Percentiles rank a stretch among this genome's conserved stretches.
Evolutionary conservation across 1,140 invertebrate species (phyloP).

Genomic region (Cepaea nemoralis): DNA sequence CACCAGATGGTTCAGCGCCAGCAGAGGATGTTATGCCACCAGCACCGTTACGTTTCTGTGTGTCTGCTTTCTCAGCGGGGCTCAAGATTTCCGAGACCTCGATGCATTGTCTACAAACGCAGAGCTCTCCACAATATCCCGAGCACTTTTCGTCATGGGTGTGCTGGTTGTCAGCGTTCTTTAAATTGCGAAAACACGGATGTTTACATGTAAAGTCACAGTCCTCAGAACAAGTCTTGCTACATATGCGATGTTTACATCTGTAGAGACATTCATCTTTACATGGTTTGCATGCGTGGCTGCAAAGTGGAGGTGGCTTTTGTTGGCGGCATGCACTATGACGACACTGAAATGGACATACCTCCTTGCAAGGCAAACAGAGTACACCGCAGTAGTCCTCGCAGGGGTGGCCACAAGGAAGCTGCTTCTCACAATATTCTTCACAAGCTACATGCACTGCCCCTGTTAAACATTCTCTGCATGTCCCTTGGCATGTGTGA

Average conservation of each 20-base stretch:
- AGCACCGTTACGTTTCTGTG: too few relatives aligned
- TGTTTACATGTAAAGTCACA: constrained; percentile 78
- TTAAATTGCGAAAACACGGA: constrained; percentile 72
- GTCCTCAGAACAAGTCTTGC: constrained; percentile 74
- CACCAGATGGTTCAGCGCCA: too few relatives aligned
- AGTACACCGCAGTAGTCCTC: constrained; percentile 49
- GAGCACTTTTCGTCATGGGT: constrained; percentile 78
- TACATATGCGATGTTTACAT: constrained; percentile 76
- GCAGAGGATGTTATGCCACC: too few relatives aligned
- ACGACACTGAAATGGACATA: constrained; percentile 76
- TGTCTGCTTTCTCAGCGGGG: background rate
- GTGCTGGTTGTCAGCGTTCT: constrained; percentile 68
- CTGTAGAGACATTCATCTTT: constrained; percentile 72
- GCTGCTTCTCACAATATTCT: constrained; percentile 58
- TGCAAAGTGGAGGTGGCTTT: constrained; percentile 72
- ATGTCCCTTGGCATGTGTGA: constrained; percentile 60
- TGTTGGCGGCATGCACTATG: constrained; percentile 74
- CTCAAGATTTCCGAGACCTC: background rate
- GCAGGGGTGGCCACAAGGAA: constrained; percentile 70
- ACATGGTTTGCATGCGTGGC: constrained; percentile 76
- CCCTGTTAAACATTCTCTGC: constrained; percentile 75
- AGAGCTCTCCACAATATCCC: constrained; percentile 77
- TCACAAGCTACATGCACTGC: constrained; percentile 75
- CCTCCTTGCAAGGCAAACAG: constrained; percentile 77
- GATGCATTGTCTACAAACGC: constrained; percentile 58